Conservation (phyloP, 2,113 vertebrate genomes). For the Sterrhoptilus dennistouni region DNA sequence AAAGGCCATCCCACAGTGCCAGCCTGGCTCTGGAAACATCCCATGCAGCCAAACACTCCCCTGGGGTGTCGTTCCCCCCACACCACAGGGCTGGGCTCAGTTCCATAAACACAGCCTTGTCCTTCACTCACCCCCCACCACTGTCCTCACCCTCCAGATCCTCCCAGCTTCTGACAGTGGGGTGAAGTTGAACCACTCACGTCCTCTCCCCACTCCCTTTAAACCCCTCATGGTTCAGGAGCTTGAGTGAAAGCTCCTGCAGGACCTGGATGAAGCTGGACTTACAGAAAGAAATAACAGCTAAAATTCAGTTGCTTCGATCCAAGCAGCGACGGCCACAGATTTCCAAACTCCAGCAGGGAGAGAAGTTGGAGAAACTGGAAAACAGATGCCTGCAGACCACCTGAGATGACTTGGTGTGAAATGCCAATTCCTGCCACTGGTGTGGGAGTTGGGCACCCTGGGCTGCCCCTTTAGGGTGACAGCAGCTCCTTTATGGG, state of each 20-base stretch:
- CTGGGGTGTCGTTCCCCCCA: fast-evolving
- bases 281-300: not conserved
- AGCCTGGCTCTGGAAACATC: not conserved
- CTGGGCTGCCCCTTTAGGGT: not conserved
- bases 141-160: not conserved
- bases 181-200: not conserved
- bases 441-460: not conserved
- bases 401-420: fast-evolving
- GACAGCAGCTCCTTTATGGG: not conserved
- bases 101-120: not conserved
- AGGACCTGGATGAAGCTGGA: not conserved
- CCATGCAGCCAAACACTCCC: fast-evolving
- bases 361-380: not conserved
- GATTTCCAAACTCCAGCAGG: fast-evolving
- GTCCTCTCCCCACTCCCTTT: not conserved
- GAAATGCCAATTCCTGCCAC: not conserved
- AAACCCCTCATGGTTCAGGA: not conserved
- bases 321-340: not conserved
- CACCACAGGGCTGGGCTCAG: not conserved
- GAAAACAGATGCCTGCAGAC: not conserved
- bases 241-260: not conserved
- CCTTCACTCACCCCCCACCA: not conserved
- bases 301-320: not conserved
- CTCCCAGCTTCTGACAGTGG: not conserved
- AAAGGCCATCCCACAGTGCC: not conserved